These are phyloP conservation scores for Regulus satrapa DNA, from an alignment of 2,113 vertebrate species.

Conservation along the genomic window DNA sequence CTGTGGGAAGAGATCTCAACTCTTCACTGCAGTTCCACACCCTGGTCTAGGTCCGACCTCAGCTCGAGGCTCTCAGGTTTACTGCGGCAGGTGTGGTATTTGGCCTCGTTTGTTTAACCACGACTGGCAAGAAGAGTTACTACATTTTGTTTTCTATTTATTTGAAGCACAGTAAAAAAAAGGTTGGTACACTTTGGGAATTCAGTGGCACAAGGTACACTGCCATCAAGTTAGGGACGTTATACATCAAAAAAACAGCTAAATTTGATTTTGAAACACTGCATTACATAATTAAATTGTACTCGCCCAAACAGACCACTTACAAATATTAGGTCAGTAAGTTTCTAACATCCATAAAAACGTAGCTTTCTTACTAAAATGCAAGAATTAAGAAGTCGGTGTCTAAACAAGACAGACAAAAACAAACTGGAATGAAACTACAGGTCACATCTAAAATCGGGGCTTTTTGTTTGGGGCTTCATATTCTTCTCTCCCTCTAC, in stretches of 20 bases:
- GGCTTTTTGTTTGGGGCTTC: conserved; percentile 96
- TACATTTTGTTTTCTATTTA: conserved; percentile 85
- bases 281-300: conserved; percentile 80
- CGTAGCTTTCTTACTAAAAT: conserved; percentile 90
- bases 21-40: conserved; percentile 7
- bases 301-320: conserved; percentile 81
- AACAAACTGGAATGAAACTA: conserved; percentile 84
- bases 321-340: conserved; percentile 84
- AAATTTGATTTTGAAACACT: conserved; percentile 76
- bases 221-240: conserved; percentile 86
- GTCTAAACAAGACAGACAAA: conserved; percentile 84
- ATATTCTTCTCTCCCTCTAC: conserved; percentile 98
- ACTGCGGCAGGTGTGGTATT: conserved; percentile 49
- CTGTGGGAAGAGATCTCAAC: not conserved
- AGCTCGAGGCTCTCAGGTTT: not conserved
- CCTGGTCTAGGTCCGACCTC: not conserved
- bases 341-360: conserved; percentile 86
- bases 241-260: conserved; percentile 79
- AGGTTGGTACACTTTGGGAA: conserved; percentile 87
- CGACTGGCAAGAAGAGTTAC: conserved; percentile 73
- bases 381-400: conserved; percentile 91
- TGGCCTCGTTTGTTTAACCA: conserved; percentile 67
- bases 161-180: conserved; percentile 89
- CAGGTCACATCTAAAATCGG: conserved; percentile 91
- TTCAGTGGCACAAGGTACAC: conserved; percentile 91